A percentile compares a stretch with the other conserved stretches of the same genome.
Evolutionary conservation across 2,797 vertebrate species (phyloP).

Genomic region (Threskiornis aethiopicus): DNA sequence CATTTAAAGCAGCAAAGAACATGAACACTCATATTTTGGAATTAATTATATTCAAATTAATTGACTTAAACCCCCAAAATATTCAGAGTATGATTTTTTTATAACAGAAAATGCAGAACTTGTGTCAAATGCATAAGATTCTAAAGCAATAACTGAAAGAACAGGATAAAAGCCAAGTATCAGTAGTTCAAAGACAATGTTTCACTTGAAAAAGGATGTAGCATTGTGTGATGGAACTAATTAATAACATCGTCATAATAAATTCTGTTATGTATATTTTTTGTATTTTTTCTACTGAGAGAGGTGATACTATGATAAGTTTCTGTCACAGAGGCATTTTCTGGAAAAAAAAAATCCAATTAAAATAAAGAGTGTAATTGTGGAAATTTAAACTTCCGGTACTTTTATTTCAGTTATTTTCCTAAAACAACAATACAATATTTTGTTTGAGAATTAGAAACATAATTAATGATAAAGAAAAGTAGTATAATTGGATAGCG

Average conservation of each 20-base stretch:
- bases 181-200: not conserved
- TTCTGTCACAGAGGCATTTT: not conserved
- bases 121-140: not conserved
- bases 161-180: not conserved
- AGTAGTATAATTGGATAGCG: not conserved
- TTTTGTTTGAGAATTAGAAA: not conserved
- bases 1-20: not conserved
- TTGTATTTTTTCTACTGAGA: not conserved
- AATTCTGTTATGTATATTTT: not conserved
- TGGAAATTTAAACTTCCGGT: not conserved
- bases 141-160: not conserved
- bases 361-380: not conserved
- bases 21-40: not conserved
- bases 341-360: not conserved
- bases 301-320: not conserved
- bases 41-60: not conserved
- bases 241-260: not conserved
- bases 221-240: not conserved
- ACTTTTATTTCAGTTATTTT: not conserved
- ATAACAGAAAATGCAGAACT: not conserved
- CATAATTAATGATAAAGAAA: not conserved
- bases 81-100: not conserved
- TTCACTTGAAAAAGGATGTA: not conserved
- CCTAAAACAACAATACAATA: not conserved
- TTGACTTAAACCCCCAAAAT: not conserved